Evolutionary conservation across 1,140 invertebrate species (phyloP).

Genomic region (Hyphantria cunea): DNA sequence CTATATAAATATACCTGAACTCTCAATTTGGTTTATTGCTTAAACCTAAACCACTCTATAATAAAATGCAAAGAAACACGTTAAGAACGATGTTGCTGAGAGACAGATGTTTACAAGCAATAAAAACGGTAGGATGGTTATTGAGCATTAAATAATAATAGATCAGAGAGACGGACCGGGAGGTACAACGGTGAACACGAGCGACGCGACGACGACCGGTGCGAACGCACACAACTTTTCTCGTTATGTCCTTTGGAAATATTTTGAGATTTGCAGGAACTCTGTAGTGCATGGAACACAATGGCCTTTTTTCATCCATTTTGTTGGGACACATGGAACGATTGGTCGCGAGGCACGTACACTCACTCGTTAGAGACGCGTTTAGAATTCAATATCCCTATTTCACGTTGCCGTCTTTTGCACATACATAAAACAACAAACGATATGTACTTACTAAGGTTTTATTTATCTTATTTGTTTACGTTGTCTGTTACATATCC

Average conservation of each 20-base stretch:
- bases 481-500: too few species aligned
- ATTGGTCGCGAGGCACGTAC: slow-evolving; percentile 54
- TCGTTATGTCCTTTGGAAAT: slow-evolving; percentile 56
- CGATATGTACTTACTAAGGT: slow-evolving; percentile 34
- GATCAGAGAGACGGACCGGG: slow-evolving; percentile 27
- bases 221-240: slow-evolving; percentile 52
- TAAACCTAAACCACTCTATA: slow-evolving; percentile 13
- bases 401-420: slow-evolving; percentile 50
- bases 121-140: slow-evolving; percentile 36
- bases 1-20: background rate
- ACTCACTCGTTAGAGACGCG: slow-evolving; percentile 49
- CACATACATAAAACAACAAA: slow-evolving; percentile 45
- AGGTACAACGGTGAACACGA: background rate
- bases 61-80: slow-evolving; percentile 23
- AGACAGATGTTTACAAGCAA: slow-evolving; percentile 35
- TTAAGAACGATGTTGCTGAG: slow-evolving; percentile 14
- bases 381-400: slow-evolving; percentile 63
- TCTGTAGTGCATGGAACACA: slow-evolving; percentile 52
- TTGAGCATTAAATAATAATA: slow-evolving; percentile 46
- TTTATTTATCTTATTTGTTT: slow-evolving; percentile 38
- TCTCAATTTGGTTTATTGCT: slow-evolving; percentile 12
- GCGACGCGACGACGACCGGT: slow-evolving; percentile 13
- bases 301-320: slow-evolving; percentile 50
- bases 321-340: slow-evolving; percentile 46
- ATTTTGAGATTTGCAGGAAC: slow-evolving; percentile 58